Base-by-base conservation (phyloP, 2,888 invertebrate species). In the Torymus aiolomorphi region DNA sequence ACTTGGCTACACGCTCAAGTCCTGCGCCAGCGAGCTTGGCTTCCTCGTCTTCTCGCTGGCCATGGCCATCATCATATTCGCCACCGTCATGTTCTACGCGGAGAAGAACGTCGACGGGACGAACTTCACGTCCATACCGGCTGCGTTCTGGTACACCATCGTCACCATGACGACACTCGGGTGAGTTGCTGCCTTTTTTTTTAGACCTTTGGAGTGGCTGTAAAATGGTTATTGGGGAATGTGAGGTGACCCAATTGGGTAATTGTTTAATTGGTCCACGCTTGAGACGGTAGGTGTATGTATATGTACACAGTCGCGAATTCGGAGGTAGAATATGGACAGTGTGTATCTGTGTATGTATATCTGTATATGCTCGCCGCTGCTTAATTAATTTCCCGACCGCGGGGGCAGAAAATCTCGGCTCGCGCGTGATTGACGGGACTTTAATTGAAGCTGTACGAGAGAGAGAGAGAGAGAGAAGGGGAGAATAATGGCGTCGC, bases 21-120 rank as follows among this genome's bases (percentile, higher is more conserved):
- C 97, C 81, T 99, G 99, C 92, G 98, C 98, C 91, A 98, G 97
- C 91, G 99, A 99, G 92, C 94, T 99, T 86, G 99, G 99, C 85
- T 99, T 99, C 93, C 94, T 99, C 83, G 98, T 99, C 82, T 99
- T 99, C 92, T 99, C 99, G 51, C 92, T 99, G 88, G 98, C 98
- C 83, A 99, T 99, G 99, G 99, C 99, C 88, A 99, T 99, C 91
- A 99, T 99, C 88, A 99, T 99, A 89, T 99, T 99, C 91, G 99
- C 99, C 83, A 99, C 99, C 59, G 98, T 99, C 86, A 99, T 99
- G 98, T 99, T 98, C 93, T 99, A 99, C 93, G 98, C 99, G 72
- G 99, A 99, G 93, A 99, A 99, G 92, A 98, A 98, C 91, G 98
- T 98, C 84, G 95, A 95, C 87, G 96, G 96, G 87, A 99, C 99